Base-by-base conservation (phyloP, 2,888 invertebrate genomes). In the Pseudococcus jackbeardsleyi region DNA sequence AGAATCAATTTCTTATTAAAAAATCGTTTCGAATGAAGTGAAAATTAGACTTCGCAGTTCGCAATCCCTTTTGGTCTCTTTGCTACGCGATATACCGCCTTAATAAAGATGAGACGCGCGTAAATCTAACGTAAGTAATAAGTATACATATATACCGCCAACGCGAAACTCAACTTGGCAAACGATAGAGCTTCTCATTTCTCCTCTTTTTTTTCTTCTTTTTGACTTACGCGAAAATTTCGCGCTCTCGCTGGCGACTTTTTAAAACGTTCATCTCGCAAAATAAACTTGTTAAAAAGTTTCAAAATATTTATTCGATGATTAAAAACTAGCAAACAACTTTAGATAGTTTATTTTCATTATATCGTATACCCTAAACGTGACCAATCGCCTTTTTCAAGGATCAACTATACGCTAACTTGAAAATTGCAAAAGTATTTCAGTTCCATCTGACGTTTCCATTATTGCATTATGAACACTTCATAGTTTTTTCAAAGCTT, bases 291-390 rank as follows among this genome's bases (percentile, higher is more conserved):
- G 50, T 85, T 85, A 85, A 85, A 85, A 85, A 59, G 85, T 59
- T 59, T 54, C 33, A 54, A 59, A 54, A 84, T 68, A 48, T 86
- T 86, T 68, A 48, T 86, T 86, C 64, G 64, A 59, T 86, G 86
- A 86, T 86, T 86, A 86, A 86, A 68, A 68, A 86, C 64, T 59
- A 64, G 86, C 72, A 86, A 86, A 86, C 86, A 86, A 72, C 64
- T 86, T 86, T 86, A 72, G 48, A 86, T 46, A 86, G 86, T 86
- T 86, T 72, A 86, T 86, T 86, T 68, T 86, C 86, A 86, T 86
- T 72, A 59, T 72, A 86, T 86, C 64, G 39, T 46, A 72, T 72
- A 46, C 86, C 42, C 42, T 64, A 68, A 68, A 86, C 86, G 86
- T 86, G 86, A 86, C 86, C 72, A 68, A 86, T 72, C 46, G 72